A percentile compares a stretch with the other conserved stretches of the same genome.
These are phyloP conservation scores for Picus viridis DNA, from an alignment of 2,797 vertebrate genomes.

Conservation along the genomic window DNA sequence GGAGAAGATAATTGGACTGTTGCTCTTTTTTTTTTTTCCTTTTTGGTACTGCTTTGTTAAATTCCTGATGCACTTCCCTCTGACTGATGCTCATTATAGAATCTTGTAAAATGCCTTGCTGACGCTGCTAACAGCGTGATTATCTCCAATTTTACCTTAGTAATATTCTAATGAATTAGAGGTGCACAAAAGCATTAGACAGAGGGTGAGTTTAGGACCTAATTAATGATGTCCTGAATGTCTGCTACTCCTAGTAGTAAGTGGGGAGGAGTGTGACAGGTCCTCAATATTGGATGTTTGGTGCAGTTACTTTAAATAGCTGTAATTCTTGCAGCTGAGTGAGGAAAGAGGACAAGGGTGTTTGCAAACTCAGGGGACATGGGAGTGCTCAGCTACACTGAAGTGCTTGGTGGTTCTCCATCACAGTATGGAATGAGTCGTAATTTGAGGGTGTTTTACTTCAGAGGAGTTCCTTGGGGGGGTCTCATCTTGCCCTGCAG, in stretches of 20 bases:
- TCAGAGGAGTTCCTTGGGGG: not conserved
- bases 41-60: not conserved
- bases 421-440: rapidly evolving
- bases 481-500: not conserved
- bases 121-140: not conserved
- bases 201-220: not conserved
- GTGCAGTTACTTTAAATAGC: constrained; percentile 22
- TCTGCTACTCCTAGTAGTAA: not conserved
- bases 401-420: not conserved
- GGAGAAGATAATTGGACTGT: constrained; percentile 53
- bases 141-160: not conserved
- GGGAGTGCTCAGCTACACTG: rapidly evolving
- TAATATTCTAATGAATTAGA: constrained; percentile 29
- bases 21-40: constrained; percentile 28
- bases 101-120: constrained; percentile 36
- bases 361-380: not conserved
- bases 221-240: not conserved
- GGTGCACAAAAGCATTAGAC: not conserved
- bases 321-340: not conserved
- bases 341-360: not conserved
- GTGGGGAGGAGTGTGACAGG: not conserved
- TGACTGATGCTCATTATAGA: constrained; percentile 5
- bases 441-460: not conserved
- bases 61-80: constrained; percentile 45
- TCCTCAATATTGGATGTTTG: not conserved